Percentiles rank a stretch among this genome's conserved stretches.
Conservation (phyloP, 37 sponge, comb jelly and placozoan genomes). For the Ianthella basta region DNA sequence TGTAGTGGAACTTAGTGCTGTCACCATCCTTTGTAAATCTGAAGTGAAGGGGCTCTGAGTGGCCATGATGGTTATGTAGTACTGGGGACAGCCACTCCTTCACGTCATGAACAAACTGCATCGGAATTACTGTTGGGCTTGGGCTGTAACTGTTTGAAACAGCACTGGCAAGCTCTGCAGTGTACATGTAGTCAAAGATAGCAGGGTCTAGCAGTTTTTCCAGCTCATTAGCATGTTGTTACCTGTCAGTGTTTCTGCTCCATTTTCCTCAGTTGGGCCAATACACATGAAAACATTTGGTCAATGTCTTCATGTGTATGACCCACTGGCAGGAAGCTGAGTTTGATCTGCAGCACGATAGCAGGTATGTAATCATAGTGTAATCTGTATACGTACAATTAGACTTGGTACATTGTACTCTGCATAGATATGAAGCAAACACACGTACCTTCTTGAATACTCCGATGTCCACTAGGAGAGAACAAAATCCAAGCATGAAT, state of each 20-base stretch:
- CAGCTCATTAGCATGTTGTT: too few relatives aligned
- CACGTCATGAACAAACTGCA: neutral
- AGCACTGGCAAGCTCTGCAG: neutral
- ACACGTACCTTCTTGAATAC: constrained; percentile 33
- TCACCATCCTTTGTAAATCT: neutral
- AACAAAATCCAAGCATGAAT: constrained; percentile 31
- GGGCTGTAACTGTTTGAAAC: neutral
- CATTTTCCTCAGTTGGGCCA: too few relatives aligned
- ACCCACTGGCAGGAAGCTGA: neutral
- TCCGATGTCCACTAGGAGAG: neutral
- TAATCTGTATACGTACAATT: too few relatives aligned
- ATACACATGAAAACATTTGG: neutral
- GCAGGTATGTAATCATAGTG: too few relatives aligned
- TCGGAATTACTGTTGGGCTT: neutral
- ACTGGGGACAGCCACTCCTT: neutral
- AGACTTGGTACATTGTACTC: too few relatives aligned
- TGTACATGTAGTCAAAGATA: too few relatives aligned
- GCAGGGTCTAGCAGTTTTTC: too few relatives aligned
- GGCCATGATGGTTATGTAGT: neutral
- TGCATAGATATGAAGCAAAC: too few relatives aligned
- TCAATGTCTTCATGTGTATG: neutral
- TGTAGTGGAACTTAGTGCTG: neutral
- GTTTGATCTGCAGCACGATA: constrained; percentile 1
- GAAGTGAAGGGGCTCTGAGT: neutral
- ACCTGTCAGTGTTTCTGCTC: too few relatives aligned